Evolutionary conservation across 64 coral and sea anemone species (phyloP), one percentile per base, ranked within the genome.

Genomic region (Catalaphyllia jardinei): DNA sequence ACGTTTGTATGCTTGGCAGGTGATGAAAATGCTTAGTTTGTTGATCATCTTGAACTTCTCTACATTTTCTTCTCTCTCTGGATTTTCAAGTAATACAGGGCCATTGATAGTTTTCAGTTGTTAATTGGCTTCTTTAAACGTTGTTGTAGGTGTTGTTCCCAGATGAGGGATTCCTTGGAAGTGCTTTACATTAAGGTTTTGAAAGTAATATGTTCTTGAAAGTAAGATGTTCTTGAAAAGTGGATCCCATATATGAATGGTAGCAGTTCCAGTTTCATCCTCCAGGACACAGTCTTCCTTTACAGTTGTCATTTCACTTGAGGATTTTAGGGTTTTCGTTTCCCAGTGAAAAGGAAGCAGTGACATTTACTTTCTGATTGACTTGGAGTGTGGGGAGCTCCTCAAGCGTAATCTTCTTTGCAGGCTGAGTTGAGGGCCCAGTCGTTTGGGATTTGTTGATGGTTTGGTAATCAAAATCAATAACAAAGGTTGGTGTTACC

Each of bases 351-450:
- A 91, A 77, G 0, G 71, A 74, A 49, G 79, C 79, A 91, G 67
- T 73, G 76, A 91, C 73, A 31, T 91, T 91, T 1, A 84, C 89
- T 83, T 35, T 91, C 60, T 91, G 89, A 84, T 91, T 91, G 20
- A 59, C 67, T 84, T 57, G 79, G 9, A 91, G 80, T 78, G 79
- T 39, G 76, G 67, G 0, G 16, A 84, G 59, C 80, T 84, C 79
- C 22, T 79, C 71, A 75, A 62, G n/a, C 8, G 78, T 83, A 1
- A 83, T 72, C 28, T 75, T 80, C 52, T 74, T 30, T 33, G 89
- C 39, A 63, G 78, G 79, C 59, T 15, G 29, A 54, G 76, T 60
- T 71, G 59, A 71, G 15, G 72, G 50, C 0, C 6, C 67, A 61
- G 62, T 76, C 20, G 75, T 79, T 62, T 62, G 28, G 17, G 79